phyloP scores from a whole-genome alignment of 1,140 invertebrate species.

The Belonocnema kinseyi region DNA sequence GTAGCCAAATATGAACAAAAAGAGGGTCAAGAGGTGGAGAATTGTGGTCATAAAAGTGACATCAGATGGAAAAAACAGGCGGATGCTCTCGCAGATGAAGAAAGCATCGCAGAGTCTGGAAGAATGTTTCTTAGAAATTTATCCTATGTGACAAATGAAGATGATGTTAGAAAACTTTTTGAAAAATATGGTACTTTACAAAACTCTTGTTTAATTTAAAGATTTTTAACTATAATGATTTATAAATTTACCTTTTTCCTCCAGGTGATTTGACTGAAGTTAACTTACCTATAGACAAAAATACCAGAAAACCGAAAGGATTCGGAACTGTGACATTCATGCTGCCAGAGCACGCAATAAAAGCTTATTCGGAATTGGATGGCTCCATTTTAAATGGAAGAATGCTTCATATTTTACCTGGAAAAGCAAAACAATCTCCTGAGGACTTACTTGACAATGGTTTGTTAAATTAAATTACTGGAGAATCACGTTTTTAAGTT shows the following conservation, averaged over 20 bases:
- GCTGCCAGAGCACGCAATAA: conserved; percentile 96
- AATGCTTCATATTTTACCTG: conserved; percentile 95
- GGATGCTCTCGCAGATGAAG: conserved; percentile 83
- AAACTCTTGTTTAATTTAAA: neutral
- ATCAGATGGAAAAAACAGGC: conserved; percentile 84
- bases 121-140: conserved; percentile 97
- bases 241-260: conserved; percentile 37
- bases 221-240: neutral
- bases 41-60: conserved; percentile 61
- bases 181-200: conserved; percentile 86
- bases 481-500: neutral
- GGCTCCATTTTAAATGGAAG: conserved; percentile 93
- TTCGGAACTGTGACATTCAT: conserved; percentile 96
- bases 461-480: conserved; percentile 46
- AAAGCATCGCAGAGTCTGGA: conserved; percentile 92
- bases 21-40: conserved; percentile 71
- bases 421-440: conserved; percentile 81
- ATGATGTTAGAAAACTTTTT: conserved; percentile 91
- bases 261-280: conserved; percentile 91
- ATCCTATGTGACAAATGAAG: conserved; percentile 91
- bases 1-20: conserved; percentile 80
- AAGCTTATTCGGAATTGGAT: conserved; percentile 92
- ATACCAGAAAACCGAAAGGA: conserved; percentile 92
- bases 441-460: conserved; percentile 77
- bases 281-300: conserved; percentile 90